These are phyloP conservation scores for Pseudochromis fuscus DNA, from an alignment of 2,797 vertebrate genomes.

Conservation along the genomic window DNA sequence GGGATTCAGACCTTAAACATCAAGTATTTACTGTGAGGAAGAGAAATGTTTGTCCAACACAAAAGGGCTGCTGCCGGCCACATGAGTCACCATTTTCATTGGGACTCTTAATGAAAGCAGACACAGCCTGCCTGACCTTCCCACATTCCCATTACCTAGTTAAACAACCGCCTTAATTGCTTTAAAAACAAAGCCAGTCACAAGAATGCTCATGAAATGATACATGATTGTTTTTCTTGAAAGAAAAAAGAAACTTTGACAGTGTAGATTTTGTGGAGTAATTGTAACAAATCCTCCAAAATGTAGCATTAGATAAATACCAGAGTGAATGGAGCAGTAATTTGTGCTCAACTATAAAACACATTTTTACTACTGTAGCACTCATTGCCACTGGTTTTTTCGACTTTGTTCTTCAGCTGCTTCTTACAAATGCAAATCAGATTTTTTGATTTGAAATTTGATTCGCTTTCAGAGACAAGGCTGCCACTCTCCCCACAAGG, in stretches of 20 bases:
- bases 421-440: constrained; percentile 70
- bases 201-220: constrained; percentile 64
- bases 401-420: constrained; percentile 66
- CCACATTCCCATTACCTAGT: constrained; percentile 62
- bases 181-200: constrained; percentile 56
- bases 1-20: constrained; percentile 41
- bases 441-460: constrained; percentile 79
- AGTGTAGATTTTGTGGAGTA: constrained; percentile 28
- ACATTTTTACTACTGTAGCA: constrained; percentile 32
- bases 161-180: constrained; percentile 75
- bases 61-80: constrained; percentile 41
- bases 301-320: constrained; percentile 50
- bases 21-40: constrained; percentile 38
- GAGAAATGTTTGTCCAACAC: constrained; percentile 39
- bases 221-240: constrained; percentile 43
- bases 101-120: constrained; percentile 74
- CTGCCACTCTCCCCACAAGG: constrained; percentile 60
- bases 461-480: constrained; percentile 68
- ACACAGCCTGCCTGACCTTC: constrained; percentile 66
- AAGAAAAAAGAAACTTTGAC: constrained; percentile 37
- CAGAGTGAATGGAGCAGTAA: constrained; percentile 34
- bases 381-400: constrained; percentile 39
- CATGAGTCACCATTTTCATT: constrained; percentile 74
- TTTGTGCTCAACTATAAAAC: constrained; percentile 33
- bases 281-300: constrained; percentile 36